Evolutionary conservation across 1,140 invertebrate species (phyloP).

Genomic region (Bombus confusus): DNA sequence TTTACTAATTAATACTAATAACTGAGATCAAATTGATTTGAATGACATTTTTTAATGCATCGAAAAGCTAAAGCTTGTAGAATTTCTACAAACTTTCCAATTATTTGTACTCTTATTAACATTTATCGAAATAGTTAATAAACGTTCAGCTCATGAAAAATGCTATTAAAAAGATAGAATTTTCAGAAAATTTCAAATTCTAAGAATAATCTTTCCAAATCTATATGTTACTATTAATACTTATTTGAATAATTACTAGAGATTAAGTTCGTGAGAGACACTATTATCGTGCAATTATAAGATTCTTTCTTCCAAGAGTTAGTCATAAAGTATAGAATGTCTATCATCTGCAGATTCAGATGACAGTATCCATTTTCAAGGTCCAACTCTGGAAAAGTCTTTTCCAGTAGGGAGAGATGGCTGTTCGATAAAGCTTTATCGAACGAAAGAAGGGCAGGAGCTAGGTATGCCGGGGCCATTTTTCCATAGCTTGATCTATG

Average conservation of each 20-base stretch:
- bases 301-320: background rate
- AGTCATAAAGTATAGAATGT: constrained; percentile 2
- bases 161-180: no score
- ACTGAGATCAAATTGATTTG: no score
- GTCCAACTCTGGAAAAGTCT: constrained; percentile 41
- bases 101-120: background rate
- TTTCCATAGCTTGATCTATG: constrained; percentile 77
- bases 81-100: no score
- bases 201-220: no score
- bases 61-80: no score
- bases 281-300: background rate
- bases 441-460: constrained; percentile 56
- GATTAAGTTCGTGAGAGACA: background rate
- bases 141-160: background rate
- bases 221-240: no score
- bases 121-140: background rate
- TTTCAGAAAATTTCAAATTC: no score
- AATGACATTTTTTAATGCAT: no score
- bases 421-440: constrained; percentile 64
- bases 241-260: background rate
- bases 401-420: constrained; percentile 35
- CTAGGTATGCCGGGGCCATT: constrained; percentile 66
- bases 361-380: constrained; percentile 65
- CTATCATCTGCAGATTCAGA: constrained; percentile 59
- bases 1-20: no score